Percentiles rank a stretch among this genome's conserved stretches.
Conservation (phyloP, 1,140 invertebrate genomes). For the Euura lappo region DNA sequence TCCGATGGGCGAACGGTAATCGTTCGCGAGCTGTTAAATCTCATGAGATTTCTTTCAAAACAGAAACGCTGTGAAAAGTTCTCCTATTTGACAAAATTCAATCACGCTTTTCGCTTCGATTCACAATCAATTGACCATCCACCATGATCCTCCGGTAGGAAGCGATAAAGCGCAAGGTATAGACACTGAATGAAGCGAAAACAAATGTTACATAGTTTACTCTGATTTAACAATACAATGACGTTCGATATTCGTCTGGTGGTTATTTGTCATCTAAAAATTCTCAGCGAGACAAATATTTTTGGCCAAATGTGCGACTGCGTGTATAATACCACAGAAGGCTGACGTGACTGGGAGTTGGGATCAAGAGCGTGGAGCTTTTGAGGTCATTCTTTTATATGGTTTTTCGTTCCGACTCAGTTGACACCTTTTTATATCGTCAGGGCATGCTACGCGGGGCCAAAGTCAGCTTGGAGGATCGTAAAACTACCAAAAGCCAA, state of each 20-base stretch:
- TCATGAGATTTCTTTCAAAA: background rate
- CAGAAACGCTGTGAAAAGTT: background rate
- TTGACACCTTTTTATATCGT: slow-evolving; percentile 5
- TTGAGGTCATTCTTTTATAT: background rate
- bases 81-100: background rate
- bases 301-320: too few relatives aligned
- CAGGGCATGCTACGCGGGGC: background rate
- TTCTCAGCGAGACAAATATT: too few relatives aligned
- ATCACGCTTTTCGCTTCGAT: background rate
- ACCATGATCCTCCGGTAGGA: too few relatives aligned
- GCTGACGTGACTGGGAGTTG: too few relatives aligned
- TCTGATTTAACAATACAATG: too few relatives aligned
- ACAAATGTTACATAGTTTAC: too few relatives aligned
- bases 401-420: background rate
- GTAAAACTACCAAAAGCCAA: background rate
- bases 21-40: background rate
- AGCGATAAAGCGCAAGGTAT: too few relatives aligned
- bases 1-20: background rate
- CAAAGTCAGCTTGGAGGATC: slow-evolving; percentile 4
- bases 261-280: too few relatives aligned
- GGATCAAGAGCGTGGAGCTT: background rate
- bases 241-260: too few relatives aligned
- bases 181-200: too few relatives aligned
- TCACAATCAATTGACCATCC: too few relatives aligned
- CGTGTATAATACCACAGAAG: too few relatives aligned